Base-by-base conservation (phyloP, 1,140 invertebrate genomes). In the Eumaeus atala region DNA sequence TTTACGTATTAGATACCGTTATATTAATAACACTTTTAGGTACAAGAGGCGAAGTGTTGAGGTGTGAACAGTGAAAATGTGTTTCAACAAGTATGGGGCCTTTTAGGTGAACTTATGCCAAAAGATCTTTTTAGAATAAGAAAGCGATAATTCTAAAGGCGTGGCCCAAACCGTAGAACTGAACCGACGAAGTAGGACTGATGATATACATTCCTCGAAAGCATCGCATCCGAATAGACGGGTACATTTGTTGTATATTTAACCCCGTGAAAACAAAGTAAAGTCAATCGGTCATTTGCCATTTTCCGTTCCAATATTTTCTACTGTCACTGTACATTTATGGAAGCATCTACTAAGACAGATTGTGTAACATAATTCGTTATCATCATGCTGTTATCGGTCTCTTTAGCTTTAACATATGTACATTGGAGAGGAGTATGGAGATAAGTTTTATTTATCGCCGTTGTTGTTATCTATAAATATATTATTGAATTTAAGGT, bases 131-230 rank as follows among this genome's bases (percentile, higher is more conserved):
- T 61, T 62, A 62, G 70, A 64, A 72, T 65, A 70, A 70, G 63
- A 67, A 71, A 74, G 64, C 67, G 59, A 64, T 54, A 67, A 66
- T 64, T 64, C 56, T 63, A 55, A 57, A 56, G 51, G 64, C 66
- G 59, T 55, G 54, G 64, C 61, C 58, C 59, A 59, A 53, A 50
- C 59, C 51, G 50, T 16, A 28, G 21, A 28, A 6, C 2, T 28
- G 21, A 28, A 28, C 53, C 40, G 44, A 58, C 47, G 7, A 58
- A 64, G 44, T 61, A 50, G 59, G 52, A 55, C 54, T 54, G 38
- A 54, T 58, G 65, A 70, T 67, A 70, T 52, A 68, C 54, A 70
- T 68, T 63, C 51, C 48, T 49, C 51, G 50, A 52, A 38, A 62
- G 54, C 52, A 62, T 48, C 58, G 53, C 53, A 47, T 58, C 49